phyloP scores from a whole-genome alignment of 2,797 vertebrate genomes.

The Cossypha polioptera region DNA sequence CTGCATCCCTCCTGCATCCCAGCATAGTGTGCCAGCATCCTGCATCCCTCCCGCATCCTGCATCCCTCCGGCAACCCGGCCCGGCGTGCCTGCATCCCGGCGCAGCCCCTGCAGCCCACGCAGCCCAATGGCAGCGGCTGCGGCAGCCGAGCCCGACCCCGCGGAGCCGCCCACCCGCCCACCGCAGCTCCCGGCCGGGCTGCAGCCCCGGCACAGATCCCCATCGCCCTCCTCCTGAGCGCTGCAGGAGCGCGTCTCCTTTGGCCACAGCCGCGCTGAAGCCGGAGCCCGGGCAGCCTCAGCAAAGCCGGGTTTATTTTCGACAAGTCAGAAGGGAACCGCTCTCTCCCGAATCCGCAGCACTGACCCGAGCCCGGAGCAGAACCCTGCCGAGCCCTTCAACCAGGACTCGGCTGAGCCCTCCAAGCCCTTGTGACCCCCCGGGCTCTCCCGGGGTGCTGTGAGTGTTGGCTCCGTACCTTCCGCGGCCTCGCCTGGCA shows the following conservation, averaged over 20 bases:
- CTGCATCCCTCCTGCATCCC: background rate
- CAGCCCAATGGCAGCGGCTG: slow-evolving; percentile 56
- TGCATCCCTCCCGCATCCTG: background rate
- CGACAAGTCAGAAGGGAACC: background rate
- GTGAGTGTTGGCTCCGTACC: background rate
- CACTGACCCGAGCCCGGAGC: background rate
- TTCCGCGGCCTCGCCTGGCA: background rate
- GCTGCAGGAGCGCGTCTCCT: rapidly evolving
- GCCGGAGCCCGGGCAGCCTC: background rate
- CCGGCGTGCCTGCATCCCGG: background rate
- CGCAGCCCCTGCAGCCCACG: slow-evolving; percentile 41
- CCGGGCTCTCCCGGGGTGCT: rapidly evolving
- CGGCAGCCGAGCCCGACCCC: background rate
- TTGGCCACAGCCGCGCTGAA: background rate
- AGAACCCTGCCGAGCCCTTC: background rate
- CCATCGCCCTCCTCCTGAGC: background rate
- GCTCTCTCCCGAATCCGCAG: background rate
- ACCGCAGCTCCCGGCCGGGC: background rate
- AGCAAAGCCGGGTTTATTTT: background rate
- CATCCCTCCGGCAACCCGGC: background rate
- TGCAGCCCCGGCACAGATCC: background rate
- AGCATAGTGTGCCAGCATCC: background rate
- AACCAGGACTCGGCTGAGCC: background rate
- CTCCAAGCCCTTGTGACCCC: background rate
- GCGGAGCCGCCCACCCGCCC: background rate